phyloP scores from a whole-genome alignment of 2,113 vertebrate species.

The Dromaius novaehollandiae region DNA sequence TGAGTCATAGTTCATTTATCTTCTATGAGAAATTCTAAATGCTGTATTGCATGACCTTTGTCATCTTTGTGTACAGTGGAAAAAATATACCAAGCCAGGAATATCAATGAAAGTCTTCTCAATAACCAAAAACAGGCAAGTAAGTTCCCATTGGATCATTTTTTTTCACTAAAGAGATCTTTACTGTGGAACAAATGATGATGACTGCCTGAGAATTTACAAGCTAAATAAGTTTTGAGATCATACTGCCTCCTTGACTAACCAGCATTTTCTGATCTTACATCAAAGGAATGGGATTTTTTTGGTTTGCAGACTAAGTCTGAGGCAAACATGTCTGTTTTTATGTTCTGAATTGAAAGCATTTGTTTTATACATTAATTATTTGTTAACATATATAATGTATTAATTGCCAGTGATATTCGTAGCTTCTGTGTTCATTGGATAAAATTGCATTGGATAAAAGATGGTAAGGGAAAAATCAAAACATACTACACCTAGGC shows the following conservation, averaged over 20 bases:
- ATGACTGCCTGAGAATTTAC: conserved; percentile 52
- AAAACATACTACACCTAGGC: neutral
- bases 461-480: neutral
- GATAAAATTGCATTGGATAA: neutral
- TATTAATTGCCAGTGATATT: neutral
- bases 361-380: neutral
- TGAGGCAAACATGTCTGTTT: neutral
- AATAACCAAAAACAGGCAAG: conserved; percentile 64
- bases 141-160: conserved; percentile 9
- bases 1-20: conserved; percentile 60
- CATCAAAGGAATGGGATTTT: conserved; percentile 22
- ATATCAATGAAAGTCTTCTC: conserved; percentile 61
- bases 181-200: conserved; percentile 59
- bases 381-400: neutral
- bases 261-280: conserved; percentile 1
- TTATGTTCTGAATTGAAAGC: neutral
- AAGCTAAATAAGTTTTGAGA: conserved; percentile 39
- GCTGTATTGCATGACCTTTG: conserved; percentile 57
- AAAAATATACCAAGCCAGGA: conserved; percentile 67
- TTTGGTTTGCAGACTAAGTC: neutral
- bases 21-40: conserved; percentile 61
- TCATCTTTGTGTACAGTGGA: conserved; percentile 68
- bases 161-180: neutral
- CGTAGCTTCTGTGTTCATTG: neutral
- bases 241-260: conserved; percentile 9